Evolutionary conservation across 2,113 vertebrate genomes (phyloP).

Genomic region (Marmota flaviventris): DNA sequence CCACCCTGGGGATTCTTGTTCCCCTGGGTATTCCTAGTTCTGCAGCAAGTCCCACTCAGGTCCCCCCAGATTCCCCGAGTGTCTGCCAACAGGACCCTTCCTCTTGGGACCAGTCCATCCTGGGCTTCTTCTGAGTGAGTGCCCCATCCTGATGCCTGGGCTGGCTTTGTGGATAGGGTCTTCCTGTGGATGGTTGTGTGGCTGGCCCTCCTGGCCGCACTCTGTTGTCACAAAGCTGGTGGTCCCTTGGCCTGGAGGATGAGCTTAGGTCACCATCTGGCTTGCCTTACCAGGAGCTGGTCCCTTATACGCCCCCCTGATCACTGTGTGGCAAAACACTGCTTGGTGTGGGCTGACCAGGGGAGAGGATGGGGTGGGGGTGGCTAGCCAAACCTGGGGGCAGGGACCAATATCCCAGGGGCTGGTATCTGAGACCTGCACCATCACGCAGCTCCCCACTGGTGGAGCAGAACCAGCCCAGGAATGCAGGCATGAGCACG

Average conservation of each 20-base stretch:
- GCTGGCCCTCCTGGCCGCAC: background rate
- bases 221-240: background rate
- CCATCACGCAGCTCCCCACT: background rate
- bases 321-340: background rate
- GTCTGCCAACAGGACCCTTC: background rate
- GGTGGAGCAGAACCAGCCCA: background rate
- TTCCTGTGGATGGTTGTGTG: background rate
- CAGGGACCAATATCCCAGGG: background rate
- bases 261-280: background rate
- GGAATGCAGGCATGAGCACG: rapidly evolving
- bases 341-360: background rate
- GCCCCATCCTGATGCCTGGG: background rate
- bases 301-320: no score
- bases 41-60: background rate
- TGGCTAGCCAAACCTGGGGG: background rate
- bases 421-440: background rate
- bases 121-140: background rate
- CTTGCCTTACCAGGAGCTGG: background rate
- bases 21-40: background rate
- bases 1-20: background rate
- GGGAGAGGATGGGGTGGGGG: rapidly evolving
- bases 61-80: background rate
- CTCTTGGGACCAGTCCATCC: background rate
- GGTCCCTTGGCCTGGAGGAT: background rate
- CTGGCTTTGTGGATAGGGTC: rapidly evolving